phyloP scores from a whole-genome alignment of 2,113 vertebrate genomes.

The Zapornia atra region DNA sequence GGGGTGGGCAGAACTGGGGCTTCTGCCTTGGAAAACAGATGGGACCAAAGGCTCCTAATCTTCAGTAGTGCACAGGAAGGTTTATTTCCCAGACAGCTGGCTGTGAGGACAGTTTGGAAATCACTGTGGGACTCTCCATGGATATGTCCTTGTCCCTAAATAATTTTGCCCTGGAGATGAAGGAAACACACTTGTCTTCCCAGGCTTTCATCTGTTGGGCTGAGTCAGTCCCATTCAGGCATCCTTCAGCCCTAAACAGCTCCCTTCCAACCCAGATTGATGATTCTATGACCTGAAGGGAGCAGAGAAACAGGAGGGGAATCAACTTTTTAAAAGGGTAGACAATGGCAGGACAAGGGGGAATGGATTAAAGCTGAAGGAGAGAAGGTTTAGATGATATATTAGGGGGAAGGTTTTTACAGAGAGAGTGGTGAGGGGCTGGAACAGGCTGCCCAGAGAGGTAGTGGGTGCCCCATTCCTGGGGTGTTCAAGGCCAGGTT shows the following conservation, averaged over 20 bases:
- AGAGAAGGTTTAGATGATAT: too few relatives aligned
- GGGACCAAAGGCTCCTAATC: neutral
- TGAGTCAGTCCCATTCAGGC: neutral
- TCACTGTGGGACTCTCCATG: neutral
- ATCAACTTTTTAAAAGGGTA: too few relatives aligned
- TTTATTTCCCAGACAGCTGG: neutral
- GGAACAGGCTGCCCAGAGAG: too few relatives aligned
- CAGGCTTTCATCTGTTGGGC: neutral
- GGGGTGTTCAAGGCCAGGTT: too few relatives aligned
- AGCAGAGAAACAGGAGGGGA: too few relatives aligned
- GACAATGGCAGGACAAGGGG: too few relatives aligned
- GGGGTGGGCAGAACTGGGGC: neutral
- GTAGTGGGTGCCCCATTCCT: too few relatives aligned
- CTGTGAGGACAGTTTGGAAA: neutral
- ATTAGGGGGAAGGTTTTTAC: too few relatives aligned
- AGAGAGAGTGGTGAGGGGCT: too few relatives aligned
- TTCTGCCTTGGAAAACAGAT: neutral
- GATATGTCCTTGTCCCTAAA: conserved; percentile 14
- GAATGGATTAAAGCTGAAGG: too few relatives aligned
- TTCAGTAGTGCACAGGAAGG: neutral
- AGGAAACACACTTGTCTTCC: neutral
- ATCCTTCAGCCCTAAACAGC: neutral
- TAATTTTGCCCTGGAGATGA: neutral
- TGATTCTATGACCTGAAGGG: too few relatives aligned
- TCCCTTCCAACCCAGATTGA: neutral